Evolutionary conservation across 53 echinoderm and acorn worm species (phyloP).

Genomic region (Henricia sp.): DNA sequence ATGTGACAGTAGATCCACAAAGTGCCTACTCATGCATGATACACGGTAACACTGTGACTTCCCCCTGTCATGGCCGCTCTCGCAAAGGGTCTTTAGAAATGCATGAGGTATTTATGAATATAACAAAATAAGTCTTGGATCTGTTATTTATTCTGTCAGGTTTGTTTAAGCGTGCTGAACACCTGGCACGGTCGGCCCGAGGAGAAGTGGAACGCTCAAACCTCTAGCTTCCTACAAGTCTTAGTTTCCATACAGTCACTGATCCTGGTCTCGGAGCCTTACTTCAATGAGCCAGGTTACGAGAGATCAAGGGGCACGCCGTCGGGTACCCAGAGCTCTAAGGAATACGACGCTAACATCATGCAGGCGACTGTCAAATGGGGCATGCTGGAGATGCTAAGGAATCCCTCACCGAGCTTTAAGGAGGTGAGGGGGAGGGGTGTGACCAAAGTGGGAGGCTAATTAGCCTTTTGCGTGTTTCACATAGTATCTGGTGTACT

Average conservation of each 20-base stretch:
- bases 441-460: no score
- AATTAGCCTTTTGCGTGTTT: no score
- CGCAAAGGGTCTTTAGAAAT: no score
- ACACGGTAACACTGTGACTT: no score
- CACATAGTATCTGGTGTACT: no score
- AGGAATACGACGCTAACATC: constrained; percentile 99
- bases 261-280: constrained; percentile 94
- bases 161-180: constrained; percentile 97
- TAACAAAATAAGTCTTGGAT: no score
- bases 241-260: constrained; percentile 98
- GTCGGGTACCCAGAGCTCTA: constrained; percentile 96
- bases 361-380: constrained; percentile 99
- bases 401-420: constrained; percentile 95
- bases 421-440: constrained; percentile 75
- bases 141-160: no score
- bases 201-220: constrained; percentile 98
- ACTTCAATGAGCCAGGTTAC: constrained; percentile 99
- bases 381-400: constrained; percentile 97
- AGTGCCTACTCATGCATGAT: no score
- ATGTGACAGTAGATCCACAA: no score
- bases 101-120: no score
- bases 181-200: constrained; percentile 99
- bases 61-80: no score
- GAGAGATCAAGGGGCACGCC: constrained; percentile 97
- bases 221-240: constrained; percentile 96